Percentiles rank a stretch among this genome's conserved stretches.
Evolutionary conservation across 1,140 invertebrate species (phyloP).

Genomic region (Palaemon carinicauda): DNA sequence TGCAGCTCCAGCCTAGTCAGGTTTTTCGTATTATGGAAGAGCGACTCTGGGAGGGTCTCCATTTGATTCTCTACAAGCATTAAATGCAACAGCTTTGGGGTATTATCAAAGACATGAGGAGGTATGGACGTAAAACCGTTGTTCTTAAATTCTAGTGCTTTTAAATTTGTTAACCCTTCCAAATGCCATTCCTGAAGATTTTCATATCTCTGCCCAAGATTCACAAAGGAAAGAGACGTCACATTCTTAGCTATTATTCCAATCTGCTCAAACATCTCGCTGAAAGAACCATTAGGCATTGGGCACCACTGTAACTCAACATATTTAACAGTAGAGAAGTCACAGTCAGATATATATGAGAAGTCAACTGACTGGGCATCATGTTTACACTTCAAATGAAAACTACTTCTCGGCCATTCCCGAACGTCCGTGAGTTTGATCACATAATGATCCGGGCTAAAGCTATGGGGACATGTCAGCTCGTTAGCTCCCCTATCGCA

Average conservation of each 20-base stretch:
- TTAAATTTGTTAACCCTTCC: constrained; percentile 66
- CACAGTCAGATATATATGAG: neutral
- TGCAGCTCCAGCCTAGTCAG: constrained; percentile 71
- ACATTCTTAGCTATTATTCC: constrained; percentile 17
- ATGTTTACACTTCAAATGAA: neutral
- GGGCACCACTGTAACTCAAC: constrained; percentile 18
- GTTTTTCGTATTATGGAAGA: constrained; percentile 71
- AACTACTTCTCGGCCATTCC: neutral
- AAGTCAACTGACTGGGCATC: neutral
- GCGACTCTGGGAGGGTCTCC: constrained; percentile 68
- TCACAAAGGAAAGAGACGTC: neutral
- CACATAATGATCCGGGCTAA: neutral
- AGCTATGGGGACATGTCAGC: neutral
- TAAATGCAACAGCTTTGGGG: constrained; percentile 69
- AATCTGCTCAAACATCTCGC: neutral
- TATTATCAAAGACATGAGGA: constrained; percentile 67
- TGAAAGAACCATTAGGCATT: constrained; percentile 1
- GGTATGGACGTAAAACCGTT: constrained; percentile 69
- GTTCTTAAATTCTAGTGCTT: constrained; percentile 66
- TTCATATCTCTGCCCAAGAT: constrained; percentile 16
- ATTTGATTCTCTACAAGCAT: constrained; percentile 73
- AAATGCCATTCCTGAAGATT: constrained; percentile 68
- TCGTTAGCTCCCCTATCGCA: neutral
- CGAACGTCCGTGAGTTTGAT: neutral
- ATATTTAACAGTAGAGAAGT: constrained; percentile 4